A percentile compares a stretch with the other conserved stretches of the same genome.
phyloP scores from a whole-genome alignment of 2,888 invertebrate genomes.

The Cephus sareptanus region DNA sequence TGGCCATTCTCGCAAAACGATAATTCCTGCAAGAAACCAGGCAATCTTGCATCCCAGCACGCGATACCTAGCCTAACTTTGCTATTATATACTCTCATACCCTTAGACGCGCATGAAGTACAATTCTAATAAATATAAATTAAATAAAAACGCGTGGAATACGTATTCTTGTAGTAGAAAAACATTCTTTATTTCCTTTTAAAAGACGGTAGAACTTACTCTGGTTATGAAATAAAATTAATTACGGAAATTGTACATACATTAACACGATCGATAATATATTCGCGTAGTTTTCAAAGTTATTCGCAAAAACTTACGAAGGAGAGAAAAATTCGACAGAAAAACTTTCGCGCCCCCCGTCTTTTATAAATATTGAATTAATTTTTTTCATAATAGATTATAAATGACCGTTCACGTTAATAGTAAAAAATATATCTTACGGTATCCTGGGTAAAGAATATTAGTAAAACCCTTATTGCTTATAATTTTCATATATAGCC shows the following conservation, averaged over 20 bases:
- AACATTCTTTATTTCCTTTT: background rate
- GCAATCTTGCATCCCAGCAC: constrained; percentile 4
- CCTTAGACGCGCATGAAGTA: background rate
- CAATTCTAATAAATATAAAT: background rate
- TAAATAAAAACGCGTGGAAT: background rate
- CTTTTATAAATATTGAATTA: background rate
- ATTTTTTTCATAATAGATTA: background rate
- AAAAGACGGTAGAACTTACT: background rate
- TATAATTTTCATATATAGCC: background rate
- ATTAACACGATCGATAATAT: background rate
- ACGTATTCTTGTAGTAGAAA: background rate
- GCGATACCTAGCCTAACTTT: background rate
- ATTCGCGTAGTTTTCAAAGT: background rate
- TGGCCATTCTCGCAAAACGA: constrained; percentile 16
- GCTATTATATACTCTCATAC: background rate
- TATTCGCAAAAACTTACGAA: background rate
- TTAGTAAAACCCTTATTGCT: background rate
- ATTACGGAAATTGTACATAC: background rate
- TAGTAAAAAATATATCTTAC: background rate
- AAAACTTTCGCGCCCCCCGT: background rate
- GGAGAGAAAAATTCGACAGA: background rate
- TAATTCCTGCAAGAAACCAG: constrained; percentile 18
- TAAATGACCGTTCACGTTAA: background rate
- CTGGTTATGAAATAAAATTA: background rate
- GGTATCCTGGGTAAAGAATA: background rate